phyloP scores from a whole-genome alignment of 2,888 invertebrate species.

The Drosophila eohydei region DNA sequence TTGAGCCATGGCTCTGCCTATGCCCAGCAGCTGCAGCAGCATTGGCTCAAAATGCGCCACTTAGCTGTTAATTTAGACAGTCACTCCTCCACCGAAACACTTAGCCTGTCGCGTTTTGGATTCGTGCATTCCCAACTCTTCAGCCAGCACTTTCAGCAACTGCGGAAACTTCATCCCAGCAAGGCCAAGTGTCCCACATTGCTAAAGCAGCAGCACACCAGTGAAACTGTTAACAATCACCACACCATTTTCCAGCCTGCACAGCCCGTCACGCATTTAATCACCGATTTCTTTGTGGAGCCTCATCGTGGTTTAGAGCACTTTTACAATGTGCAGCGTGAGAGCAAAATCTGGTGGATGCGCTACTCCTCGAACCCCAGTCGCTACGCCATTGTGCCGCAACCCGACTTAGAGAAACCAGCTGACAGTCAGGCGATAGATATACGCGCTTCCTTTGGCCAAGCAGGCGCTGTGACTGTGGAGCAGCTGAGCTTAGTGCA shows the following conservation, averaged over 20 bases:
- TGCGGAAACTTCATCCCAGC: constrained; percentile 58
- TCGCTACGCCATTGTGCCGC: constrained; percentile 86
- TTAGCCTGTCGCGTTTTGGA: constrained; percentile 43
- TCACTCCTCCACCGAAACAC: background rate
- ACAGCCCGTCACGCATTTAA: constrained; percentile 51
- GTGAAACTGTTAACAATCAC: background rate
- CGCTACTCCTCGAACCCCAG: constrained; percentile 91
- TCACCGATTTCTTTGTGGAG: constrained; percentile 77
- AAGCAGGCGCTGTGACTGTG: constrained; percentile 88
- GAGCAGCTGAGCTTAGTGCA: constrained; percentile 87
- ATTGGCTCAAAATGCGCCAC: constrained; percentile 63
- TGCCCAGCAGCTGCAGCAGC: constrained; percentile 56
- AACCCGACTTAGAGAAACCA: constrained; percentile 43
- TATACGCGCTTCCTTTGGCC: constrained; percentile 88
- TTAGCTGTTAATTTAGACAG: constrained; percentile 53
- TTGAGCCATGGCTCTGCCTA: constrained; percentile 66
- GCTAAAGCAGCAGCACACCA: constrained; percentile 57
- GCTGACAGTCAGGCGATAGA: constrained; percentile 85
- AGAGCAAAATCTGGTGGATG: constrained; percentile 94
- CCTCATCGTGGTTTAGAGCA: constrained; percentile 86
- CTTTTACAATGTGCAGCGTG: constrained; percentile 91
- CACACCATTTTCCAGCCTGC: constrained; percentile 34
- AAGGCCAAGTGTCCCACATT: constrained; percentile 73
- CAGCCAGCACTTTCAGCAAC: constrained; percentile 49
- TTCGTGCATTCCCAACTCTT: constrained; percentile 81